phyloP scores from a whole-genome alignment of 2,888 invertebrate genomes.

The Epinotia brunnichana region DNA sequence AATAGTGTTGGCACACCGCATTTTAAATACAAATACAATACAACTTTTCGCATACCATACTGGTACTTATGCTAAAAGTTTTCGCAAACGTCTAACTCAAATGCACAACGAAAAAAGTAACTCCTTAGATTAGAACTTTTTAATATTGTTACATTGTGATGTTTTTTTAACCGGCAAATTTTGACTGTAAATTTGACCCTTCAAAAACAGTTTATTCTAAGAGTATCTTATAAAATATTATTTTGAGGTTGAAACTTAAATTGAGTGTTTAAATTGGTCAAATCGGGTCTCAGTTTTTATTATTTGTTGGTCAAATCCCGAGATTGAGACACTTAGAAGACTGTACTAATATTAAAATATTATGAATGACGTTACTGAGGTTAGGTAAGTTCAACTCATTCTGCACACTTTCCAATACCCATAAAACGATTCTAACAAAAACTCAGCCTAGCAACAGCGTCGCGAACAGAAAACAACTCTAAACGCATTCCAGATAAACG shows the following conservation, averaged over 20 bases:
- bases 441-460: background rate
- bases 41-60: conserved; percentile 3
- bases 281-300: background rate
- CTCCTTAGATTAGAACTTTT: too few relatives aligned
- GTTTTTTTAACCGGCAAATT: too few relatives aligned
- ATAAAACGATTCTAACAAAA: background rate
- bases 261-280: background rate
- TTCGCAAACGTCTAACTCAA: too few relatives aligned
- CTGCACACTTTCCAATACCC: background rate
- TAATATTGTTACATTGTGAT: too few relatives aligned
- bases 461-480: conserved; percentile 12
- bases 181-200: too few relatives aligned
- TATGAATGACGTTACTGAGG: background rate
- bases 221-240: too few relatives aligned
- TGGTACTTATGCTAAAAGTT: background rate
- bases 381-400: background rate
- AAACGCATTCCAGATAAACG: conserved; percentile 22
- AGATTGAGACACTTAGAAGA: too few relatives aligned
- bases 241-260: background rate
- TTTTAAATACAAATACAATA: conserved; percentile 19
- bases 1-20: conserved; percentile 26
- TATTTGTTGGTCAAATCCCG: background rate
- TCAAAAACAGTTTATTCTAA: too few relatives aligned
- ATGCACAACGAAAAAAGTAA: too few relatives aligned
- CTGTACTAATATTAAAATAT: background rate